A percentile compares a stretch with the other conserved stretches of the same genome.
These are phyloP conservation scores for Varanus komodoensis DNA, from an alignment of 2,113 vertebrate species.

Conservation along the genomic window DNA sequence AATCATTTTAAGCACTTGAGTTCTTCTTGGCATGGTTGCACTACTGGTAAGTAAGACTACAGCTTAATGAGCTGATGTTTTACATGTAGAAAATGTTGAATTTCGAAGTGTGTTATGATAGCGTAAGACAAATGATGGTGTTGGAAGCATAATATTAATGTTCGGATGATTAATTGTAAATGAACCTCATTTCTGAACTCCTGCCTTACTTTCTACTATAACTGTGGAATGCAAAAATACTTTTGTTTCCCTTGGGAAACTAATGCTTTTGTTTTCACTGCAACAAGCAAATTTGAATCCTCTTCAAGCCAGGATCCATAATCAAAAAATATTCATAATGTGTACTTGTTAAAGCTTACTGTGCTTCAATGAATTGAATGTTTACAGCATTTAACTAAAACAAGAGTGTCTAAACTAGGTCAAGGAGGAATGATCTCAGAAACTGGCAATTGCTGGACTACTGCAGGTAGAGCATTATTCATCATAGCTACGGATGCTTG, in stretches of 20 bases:
- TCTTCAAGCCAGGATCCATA: not conserved
- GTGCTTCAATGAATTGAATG: not conserved
- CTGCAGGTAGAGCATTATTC: not conserved
- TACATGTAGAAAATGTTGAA: conserved; percentile 27
- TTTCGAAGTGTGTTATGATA: not conserved
- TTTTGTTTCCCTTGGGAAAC: too few relatives aligned
- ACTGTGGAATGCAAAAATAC: not conserved
- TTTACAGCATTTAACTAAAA: not conserved
- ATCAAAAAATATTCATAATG: not conserved
- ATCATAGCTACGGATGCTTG: not conserved
- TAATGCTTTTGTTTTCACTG: not conserved
- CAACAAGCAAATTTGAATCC: not conserved
- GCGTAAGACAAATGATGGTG: not conserved
- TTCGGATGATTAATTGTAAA: not conserved
- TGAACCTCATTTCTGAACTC: not conserved
- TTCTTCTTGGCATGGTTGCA: conserved; percentile 46
- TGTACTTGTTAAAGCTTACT: not conserved
- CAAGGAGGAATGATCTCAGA: not conserved
- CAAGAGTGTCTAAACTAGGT: not conserved
- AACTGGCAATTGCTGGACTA: not conserved
- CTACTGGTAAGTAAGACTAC: conserved; percentile 54
- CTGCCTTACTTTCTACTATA: not conserved
- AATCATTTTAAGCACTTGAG: conserved; percentile 52
- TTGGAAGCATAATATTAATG: not conserved
- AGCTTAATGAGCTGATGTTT: conserved; percentile 60